Conservation (phyloP, 2,797 vertebrate genomes). For the Psittacula echo region DNA sequence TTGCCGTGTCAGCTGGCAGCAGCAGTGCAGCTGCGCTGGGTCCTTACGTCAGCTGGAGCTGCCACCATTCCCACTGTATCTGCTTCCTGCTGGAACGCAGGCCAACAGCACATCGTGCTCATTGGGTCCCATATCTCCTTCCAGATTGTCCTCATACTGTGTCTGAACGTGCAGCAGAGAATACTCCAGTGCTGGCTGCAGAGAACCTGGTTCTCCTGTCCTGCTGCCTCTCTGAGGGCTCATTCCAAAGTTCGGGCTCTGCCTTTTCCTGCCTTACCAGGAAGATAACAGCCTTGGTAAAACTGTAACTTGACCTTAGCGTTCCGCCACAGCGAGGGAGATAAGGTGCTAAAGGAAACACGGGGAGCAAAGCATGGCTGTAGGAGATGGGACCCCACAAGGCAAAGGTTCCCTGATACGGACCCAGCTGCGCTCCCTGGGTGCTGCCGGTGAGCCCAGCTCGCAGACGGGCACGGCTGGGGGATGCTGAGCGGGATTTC, state of each 20-base stretch:
- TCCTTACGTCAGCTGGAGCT: not conserved
- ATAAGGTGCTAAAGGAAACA: slow-evolving; percentile 33
- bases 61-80: not conserved
- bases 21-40: not conserved
- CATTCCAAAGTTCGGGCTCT: slow-evolving; percentile 57
- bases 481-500: not conserved
- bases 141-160: not conserved
- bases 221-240: not conserved
- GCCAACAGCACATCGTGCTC: not conserved
- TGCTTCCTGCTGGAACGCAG: not conserved
- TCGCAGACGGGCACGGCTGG: not conserved
- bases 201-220: not conserved
- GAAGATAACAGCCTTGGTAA: slow-evolving; percentile 49
- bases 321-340: not conserved
- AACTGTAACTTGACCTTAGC: slow-evolving; percentile 61
- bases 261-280: not conserved
- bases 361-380: not conserved
- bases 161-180: not conserved
- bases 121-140: not conserved
- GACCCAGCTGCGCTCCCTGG: accelerated
- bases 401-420: not conserved
- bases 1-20: not conserved
- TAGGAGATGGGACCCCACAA: not conserved
- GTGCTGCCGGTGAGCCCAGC: not conserved
- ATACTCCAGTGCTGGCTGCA: not conserved